Evolutionary conservation across 2,113 vertebrate species (phyloP), one percentile per base, ranked within the genome.

Genomic region (Capreolus pygargus): DNA sequence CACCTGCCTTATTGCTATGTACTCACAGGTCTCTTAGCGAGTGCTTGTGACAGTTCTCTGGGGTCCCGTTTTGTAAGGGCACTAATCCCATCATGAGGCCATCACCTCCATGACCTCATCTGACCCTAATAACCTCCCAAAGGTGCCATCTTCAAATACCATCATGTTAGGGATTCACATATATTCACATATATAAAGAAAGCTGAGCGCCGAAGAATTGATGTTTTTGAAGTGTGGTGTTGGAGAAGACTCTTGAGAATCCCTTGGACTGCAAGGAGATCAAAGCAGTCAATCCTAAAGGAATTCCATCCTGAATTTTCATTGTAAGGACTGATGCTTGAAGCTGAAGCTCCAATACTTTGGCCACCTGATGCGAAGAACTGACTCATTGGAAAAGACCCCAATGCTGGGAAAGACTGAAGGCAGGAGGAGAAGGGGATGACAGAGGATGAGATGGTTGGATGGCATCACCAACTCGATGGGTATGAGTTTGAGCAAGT

Each of bases 171-270:
- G 82, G 54, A 9, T 58, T 58, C 82, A 85, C 23, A 39, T 39
- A 85, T 6, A 21, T 70, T 70, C 64, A 70, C 2, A 36, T 70
- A 70, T n/a, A 70, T 70, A 21, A 39, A 70, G 17, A 70, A 21
- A 70, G 10, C 9, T 70, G 67, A 23, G n/a, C 0, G 0, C 67
- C 4, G 0, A 70, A 70, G n/a, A 70, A 70, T 6, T 39, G n/a
- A 70, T 70, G 11, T 10, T 39, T 70, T 70, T 70, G 11, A 70
- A 36, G 19, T 70, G 19, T 70, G 64, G 33, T 70, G 64, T 70
- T 36, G n/a, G n/a, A 70, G 67, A 36, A 70, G 19, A 70, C 67
- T 70, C n/a, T 70, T 39, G 67, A 70, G 67, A 36, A 4, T 39
- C 10, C 67, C n/a, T 70, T 70, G n/a, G 5, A 39, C 67, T 39